Base-by-base conservation (phyloP, 2,113 vertebrate species). In the Chaetops frenatus region DNA sequence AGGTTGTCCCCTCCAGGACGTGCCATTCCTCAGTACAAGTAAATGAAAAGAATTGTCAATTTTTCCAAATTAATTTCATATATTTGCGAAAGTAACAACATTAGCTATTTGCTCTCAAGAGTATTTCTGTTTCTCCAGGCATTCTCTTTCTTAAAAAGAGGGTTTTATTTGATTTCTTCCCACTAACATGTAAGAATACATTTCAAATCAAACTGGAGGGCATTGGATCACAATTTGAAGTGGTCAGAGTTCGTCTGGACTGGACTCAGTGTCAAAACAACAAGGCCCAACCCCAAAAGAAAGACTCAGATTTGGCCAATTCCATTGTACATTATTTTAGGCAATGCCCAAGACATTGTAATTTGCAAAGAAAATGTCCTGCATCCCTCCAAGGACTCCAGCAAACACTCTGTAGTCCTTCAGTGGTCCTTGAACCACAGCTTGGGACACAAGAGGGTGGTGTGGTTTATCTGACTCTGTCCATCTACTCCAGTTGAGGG, bases 131-230 rank as follows among this genome's bases (percentile, higher is more conserved):
- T 80, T 71, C 45, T 90, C 15, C 35, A 47, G 40, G 22, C 7
- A 48, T 76, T 62, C 27, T 17, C 24, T 51, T 77, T 47, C 60
- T 62, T 78, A 51, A 86, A 82, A 67, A 10, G 15, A 88, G 10
- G 19, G 19, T 73, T 88, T 73, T 71, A 81, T 96, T 97, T 90
- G 22, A 85, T 94, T 96, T 95, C 79, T 92, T 58, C 20, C 40
- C 60, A 22, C 40, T 44, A 93, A 73, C 74, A 31, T 80, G 80
- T 95, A 96, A 97, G 80, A 87, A 90, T 71, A 78, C 64, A 94
- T 95, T 97, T 97, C 67, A 94, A 89, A 53, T 95, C 64, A 18
- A 90, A 72, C 69, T 73, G 72, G 38, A 86, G 82, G 82, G 67
- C 36, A 27, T 33, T 35, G 35, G 54, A 89, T 71, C 36, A 67